These are phyloP conservation scores for Ochotona curzoniae DNA, from an alignment of 2,113 vertebrate genomes.

Conservation along the genomic window DNA sequence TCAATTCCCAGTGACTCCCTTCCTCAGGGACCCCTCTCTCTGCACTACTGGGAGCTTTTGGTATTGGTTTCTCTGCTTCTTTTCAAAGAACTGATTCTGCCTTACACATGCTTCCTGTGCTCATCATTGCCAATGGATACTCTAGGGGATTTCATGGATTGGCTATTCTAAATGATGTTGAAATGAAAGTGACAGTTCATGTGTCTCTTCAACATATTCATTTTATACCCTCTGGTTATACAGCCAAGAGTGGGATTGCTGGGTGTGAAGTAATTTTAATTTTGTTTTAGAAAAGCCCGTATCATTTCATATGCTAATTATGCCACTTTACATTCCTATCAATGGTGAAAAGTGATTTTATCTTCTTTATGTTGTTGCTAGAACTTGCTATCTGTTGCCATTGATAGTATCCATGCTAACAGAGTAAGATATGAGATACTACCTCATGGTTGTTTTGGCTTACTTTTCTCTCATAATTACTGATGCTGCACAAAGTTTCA, in stretches of 20 bases:
- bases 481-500: neutral
- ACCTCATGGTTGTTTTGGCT: neutral
- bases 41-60: no score
- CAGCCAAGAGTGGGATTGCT: neutral
- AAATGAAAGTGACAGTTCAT: no score
- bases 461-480: neutral
- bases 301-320: neutral
- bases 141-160: neutral
- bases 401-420: neutral
- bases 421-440: neutral
- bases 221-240: neutral
- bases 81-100: neutral
- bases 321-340: neutral
- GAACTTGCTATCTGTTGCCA: neutral
- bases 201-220: neutral
- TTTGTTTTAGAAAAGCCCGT: accelerated
- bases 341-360: neutral
- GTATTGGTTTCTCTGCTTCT: no score
- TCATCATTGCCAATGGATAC: no score
- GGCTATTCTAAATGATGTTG: neutral
- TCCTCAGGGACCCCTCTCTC: no score
- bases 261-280: neutral
- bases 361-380: neutral
- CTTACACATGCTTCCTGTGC: neutral
- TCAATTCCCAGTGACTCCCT: no score